These are phyloP conservation scores for Bombyx mori DNA, from an alignment of 1,140 invertebrate species.

Conservation along the genomic window ASM3026992v2 NC_085120.1:4670501-4671000, in stretches of 20 bases:
- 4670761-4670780: no score
- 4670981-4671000: no score
- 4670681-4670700: slow-evolving; percentile 93
- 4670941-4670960: no score
- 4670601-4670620: slow-evolving; percentile 93
- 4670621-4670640: slow-evolving; percentile 92
- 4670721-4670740: slow-evolving; percentile 8
- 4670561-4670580: slow-evolving; percentile 93
- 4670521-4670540: slow-evolving; percentile 96
- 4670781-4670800: no score
- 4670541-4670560: slow-evolving; percentile 92
- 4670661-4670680: slow-evolving; percentile 91
- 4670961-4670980: no score
- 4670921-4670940: no score
- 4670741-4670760: slow-evolving; percentile 6
- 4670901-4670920: no score
- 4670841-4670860: no score
- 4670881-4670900: no score
- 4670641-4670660: slow-evolving; percentile 97
- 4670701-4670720: slow-evolving; percentile 16
- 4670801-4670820: no score
- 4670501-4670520: slow-evolving; percentile 94
- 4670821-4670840: no score
- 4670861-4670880: no score
- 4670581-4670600: slow-evolving; percentile 91